phyloP scores from a whole-genome alignment of 2,888 invertebrate species.

The Piscicola geometra region DNA sequence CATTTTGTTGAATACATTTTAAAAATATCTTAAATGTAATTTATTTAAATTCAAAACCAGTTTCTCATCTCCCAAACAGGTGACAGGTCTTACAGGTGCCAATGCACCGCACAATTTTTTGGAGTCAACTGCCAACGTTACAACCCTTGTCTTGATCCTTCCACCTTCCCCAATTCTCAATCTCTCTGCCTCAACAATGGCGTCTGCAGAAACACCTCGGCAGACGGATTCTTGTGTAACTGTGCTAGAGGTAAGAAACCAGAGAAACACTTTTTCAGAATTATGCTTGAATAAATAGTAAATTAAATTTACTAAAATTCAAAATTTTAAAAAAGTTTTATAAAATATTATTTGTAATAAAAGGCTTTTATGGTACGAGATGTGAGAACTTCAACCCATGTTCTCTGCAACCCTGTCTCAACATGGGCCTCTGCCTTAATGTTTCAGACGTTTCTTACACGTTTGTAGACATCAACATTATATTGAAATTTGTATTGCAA shows the following conservation, averaged over 20 bases:
- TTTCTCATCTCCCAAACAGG: slow-evolving; percentile 24
- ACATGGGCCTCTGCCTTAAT: slow-evolving; percentile 46
- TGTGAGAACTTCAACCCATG: slow-evolving; percentile 44
- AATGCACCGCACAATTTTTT: slow-evolving; percentile 37
- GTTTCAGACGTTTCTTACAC: slow-evolving; percentile 28
- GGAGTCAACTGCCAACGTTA: slow-evolving; percentile 46
- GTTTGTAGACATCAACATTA: slow-evolving; percentile 40
- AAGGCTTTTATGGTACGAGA: slow-evolving; percentile 41
- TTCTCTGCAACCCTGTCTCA: slow-evolving; percentile 43
- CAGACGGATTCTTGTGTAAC: slow-evolving; percentile 35
- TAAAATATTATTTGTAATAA: too few relatives aligned
- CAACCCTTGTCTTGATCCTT: slow-evolving; percentile 44
- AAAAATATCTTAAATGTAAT: too few relatives aligned
- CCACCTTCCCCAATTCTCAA: not conserved
- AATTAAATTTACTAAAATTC: not conserved
- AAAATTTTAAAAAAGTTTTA: not conserved
- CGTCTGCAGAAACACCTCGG: slow-evolving; percentile 42
- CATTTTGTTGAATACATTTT: too few relatives aligned
- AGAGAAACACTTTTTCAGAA: too few relatives aligned
- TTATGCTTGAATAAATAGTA: too few relatives aligned
- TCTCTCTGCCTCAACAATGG: slow-evolving; percentile 46
- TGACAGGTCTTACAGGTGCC: slow-evolving; percentile 35
- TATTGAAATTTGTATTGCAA: slow-evolving; percentile 40
- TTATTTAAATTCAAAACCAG: not conserved
- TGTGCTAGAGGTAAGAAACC: slow-evolving; percentile 27